Conservation (phyloP, 2,888 invertebrate species). For the Hartigia nigra region DNA sequence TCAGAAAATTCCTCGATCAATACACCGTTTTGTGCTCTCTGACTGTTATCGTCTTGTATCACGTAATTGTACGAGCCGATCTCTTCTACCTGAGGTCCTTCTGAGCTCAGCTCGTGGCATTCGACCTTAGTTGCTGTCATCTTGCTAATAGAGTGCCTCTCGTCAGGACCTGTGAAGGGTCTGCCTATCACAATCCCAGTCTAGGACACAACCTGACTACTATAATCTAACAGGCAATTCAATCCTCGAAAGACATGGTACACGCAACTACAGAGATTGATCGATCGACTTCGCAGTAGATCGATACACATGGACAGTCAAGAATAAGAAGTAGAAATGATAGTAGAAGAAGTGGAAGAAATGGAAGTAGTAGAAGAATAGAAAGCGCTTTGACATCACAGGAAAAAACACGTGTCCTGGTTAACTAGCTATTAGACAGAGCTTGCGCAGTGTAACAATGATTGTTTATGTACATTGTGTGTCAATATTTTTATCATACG, state of each 20-base stretch:
- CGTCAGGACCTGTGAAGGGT: conserved; percentile 72
- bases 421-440: neutral
- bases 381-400: neutral
- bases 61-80: conserved; percentile 73
- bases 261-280: neutral
- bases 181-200: conserved; percentile 40
- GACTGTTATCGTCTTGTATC: conserved; percentile 66
- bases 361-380: neutral
- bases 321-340: neutral
- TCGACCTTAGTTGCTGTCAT: conserved; percentile 72
- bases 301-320: neutral
- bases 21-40: conserved; percentile 56
- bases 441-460: neutral
- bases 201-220: neutral
- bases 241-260: neutral
- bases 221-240: neutral
- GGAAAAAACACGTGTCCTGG: neutral
- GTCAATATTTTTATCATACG: neutral
- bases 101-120: conserved; percentile 68
- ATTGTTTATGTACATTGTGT: neutral
- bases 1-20: conserved; percentile 65
- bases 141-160: conserved; percentile 75
- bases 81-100: conserved; percentile 72
- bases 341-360: neutral
- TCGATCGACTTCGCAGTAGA: neutral